Percentiles rank a stretch among this genome's conserved stretches.
Conservation (phyloP, 2,797 vertebrate species). For the Manis javanica region DNA sequence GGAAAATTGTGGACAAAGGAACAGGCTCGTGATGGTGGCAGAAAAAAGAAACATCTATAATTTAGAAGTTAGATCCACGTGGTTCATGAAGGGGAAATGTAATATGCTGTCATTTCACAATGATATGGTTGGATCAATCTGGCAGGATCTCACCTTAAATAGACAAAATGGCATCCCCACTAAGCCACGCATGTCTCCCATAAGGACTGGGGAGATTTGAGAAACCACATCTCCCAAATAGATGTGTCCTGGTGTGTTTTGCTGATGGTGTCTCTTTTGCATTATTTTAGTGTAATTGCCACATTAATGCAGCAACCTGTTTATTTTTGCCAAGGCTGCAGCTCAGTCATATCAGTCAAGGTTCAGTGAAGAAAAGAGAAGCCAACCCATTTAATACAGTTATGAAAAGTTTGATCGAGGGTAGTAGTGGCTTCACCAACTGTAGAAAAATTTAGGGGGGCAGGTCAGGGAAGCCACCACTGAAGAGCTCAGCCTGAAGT, state of each 20-base stretch:
- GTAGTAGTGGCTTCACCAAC: neutral
- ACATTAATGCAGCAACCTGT: neutral
- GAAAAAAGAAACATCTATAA: neutral
- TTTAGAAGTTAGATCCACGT: neutral
- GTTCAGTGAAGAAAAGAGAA: neutral
- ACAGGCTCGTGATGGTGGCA: neutral
- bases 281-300: neutral
- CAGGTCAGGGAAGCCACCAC: neutral
- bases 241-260: neutral
- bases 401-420: neutral
- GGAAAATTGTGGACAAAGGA: neutral
- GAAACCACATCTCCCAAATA: too few species aligned
- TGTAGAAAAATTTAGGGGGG: neutral
- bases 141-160: neutral
- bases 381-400: neutral
- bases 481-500: neutral
- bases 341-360: neutral
- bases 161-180: neutral
- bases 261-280: neutral
- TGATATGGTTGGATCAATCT: neutral
- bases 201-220: neutral
- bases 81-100: neutral
- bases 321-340: neutral
- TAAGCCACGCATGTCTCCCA: neutral
- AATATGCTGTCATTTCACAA: neutral